Base-by-base conservation (phyloP, 2,888 invertebrate genomes). In the Callyntrura guangdongensis region DNA sequence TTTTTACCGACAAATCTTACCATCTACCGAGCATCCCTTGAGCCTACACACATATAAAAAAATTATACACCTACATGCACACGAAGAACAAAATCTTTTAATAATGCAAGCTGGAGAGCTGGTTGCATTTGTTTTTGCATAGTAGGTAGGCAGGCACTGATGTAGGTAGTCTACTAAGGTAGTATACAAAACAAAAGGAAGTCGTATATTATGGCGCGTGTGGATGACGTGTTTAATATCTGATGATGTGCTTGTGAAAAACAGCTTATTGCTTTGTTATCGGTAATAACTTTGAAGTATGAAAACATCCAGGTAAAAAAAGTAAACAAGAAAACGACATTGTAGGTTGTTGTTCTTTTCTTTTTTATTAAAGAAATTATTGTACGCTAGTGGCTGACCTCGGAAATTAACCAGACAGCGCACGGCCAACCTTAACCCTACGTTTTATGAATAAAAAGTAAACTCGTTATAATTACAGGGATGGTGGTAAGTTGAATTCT, bases 1-100 rank as follows among this genome's bases (percentile, higher is more conserved):
- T 79, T 56, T 79, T 56, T 56, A 27, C 79, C 79, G 79, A 79
- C 79, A n/a, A 74, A 20, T 74, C 72, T 74, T 74, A 36, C 36
- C 47, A 74, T 74, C 47, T 47, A 61, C 17, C 61, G n/a, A n/a
- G 17, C 59, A 59, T 6, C 59, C 17, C 59, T n/a, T n/a, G 17
- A 61, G 17, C 61, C 17, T 61, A 61, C 17, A 20, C 61, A 61
- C 61, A n/a, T 17, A 59, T 20, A 61, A 20, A 0, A 22, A 61
- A 17, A 11, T n/a, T 36, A 69, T 69, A 27, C 12, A 64, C 25
- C 25, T 9, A 67, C 67, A 22, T 67, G 61, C 22, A 53, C n/a
- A 14, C n/a, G n/a, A 56, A 56, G 4, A n/a, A n/a, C n/a, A n/a
- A n/a, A n/a, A n/a, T 17, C 14, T n/a, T 56, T 14, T 56, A n/a